A percentile compares a stretch with the other conserved stretches of the same genome.
phyloP scores from a whole-genome alignment of 2,797 vertebrate genomes.

The Cyprinodon diabolis region DNA sequence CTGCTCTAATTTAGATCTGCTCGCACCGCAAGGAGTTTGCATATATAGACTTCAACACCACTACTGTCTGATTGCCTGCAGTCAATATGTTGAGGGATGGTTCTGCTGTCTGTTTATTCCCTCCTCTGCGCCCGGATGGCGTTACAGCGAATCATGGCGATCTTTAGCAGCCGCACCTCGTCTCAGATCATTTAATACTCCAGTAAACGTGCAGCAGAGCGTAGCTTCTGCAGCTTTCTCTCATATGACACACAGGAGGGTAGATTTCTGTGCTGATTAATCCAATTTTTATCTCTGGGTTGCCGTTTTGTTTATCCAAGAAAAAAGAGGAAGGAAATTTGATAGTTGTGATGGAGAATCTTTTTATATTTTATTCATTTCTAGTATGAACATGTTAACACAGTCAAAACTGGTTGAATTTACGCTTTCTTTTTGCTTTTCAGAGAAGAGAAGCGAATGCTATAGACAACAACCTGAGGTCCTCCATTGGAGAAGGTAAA shows the following conservation, averaged over 20 bases:
- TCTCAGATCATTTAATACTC: conserved; percentile 59
- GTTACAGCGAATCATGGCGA: conserved; percentile 5
- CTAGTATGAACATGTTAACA: not conserved
- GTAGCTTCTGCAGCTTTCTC: conserved; percentile 45
- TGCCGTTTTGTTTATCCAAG: conserved; percentile 5
- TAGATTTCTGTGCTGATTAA: conserved; percentile 68
- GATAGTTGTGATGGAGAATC: conserved; percentile 19
- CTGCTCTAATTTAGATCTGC: not conserved
- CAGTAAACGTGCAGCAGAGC: conserved; percentile 41
- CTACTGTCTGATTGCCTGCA: not conserved
- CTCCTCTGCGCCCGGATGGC: conserved; percentile 10
- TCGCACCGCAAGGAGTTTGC: not conserved
- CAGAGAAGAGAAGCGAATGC: conserved; percentile 73
- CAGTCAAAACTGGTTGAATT: not conserved
- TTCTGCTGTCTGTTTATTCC: conserved; percentile 12
- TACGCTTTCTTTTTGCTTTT: conserved; percentile 35
- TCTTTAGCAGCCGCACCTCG: conserved; percentile 39
- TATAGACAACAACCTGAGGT: conserved; percentile 60
- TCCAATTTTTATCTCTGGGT: conserved; percentile 44
- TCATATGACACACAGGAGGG: conserved; percentile 27
- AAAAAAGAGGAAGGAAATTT: conserved; percentile 35
- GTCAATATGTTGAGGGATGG: not conserved
- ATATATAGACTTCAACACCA: not conserved
- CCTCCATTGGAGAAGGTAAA: conserved; percentile 76
- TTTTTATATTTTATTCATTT: not conserved